Evolutionary conservation across 2,888 invertebrate genomes (phyloP).

Genomic region (Disparrhopalites patrizii): DNA sequence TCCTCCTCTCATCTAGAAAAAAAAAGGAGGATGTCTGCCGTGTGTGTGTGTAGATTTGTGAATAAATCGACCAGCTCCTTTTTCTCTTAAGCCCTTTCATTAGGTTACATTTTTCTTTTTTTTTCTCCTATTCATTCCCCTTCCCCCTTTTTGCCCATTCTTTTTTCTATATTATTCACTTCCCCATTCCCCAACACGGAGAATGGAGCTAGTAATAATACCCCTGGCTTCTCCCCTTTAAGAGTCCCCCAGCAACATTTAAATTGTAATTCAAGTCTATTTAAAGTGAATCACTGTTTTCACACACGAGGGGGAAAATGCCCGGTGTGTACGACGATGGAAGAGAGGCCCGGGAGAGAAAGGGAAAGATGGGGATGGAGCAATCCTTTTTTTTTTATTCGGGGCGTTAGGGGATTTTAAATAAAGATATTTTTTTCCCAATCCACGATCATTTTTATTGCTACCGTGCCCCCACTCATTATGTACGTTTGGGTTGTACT

Average conservation of each 20-base stretch:
- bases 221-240: neutral
- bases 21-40: neutral
- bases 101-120: conserved; percentile 23
- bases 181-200: conserved; percentile 4
- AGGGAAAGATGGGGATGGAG: too few species aligned
- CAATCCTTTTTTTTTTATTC: too few species aligned
- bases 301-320: too few species aligned
- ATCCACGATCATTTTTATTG: too few species aligned
- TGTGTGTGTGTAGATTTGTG: conserved; percentile 7
- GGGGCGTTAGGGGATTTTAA: too few species aligned
- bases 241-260: conserved; percentile 13
- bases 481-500: too few species aligned
- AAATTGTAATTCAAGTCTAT: conserved; percentile 15
- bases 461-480: too few species aligned
- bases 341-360: too few species aligned
- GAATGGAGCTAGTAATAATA: too few species aligned
- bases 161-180: neutral
- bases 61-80: conserved; percentile 23
- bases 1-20: neutral
- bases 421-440: too few species aligned
- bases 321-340: too few species aligned
- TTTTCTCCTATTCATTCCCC: conserved; percentile 1
- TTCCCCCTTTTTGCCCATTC: too few species aligned
- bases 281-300: conserved; percentile 19
- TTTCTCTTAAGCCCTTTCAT: conserved; percentile 9